A percentile compares a stretch with the other conserved stretches of the same genome.
Evolutionary conservation across 2,113 vertebrate species (phyloP).

Genomic region (Semicossyphus pulcher): DNA sequence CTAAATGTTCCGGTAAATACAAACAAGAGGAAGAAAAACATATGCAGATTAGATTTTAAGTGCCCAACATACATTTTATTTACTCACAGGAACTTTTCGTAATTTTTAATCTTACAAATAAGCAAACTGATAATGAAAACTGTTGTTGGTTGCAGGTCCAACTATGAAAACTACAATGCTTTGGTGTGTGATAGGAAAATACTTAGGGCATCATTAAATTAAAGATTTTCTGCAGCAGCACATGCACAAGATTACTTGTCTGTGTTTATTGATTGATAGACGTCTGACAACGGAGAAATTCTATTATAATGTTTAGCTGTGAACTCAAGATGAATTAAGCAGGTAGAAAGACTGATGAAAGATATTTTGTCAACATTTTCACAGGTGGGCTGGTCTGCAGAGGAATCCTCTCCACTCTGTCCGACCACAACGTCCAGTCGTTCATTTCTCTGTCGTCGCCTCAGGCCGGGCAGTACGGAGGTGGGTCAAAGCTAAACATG

Average conservation of each 20-base stretch:
- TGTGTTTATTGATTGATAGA: not conserved
- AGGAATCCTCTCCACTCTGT: slow-evolving; percentile 88
- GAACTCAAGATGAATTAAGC: not conserved
- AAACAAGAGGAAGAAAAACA: too few species aligned
- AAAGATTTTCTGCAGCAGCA: too few species aligned
- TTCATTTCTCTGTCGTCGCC: slow-evolving; percentile 93
- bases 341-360: not conserved
- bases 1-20: slow-evolving; percentile 4
- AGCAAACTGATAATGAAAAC: too few species aligned
- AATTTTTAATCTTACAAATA: too few species aligned
- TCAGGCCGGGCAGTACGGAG: slow-evolving; percentile 92
- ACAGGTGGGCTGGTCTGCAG: slow-evolving; percentile 91
- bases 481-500: slow-evolving; percentile 75
- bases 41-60: not conserved
- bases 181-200: too few species aligned
- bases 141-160: too few species aligned
- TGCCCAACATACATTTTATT: not conserved
- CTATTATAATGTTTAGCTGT: not conserved
- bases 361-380: not conserved
- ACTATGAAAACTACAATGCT: too few species aligned
- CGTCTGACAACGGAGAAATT: not conserved
- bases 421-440: slow-evolving; percentile 90
- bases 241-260: too few species aligned
- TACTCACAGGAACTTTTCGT: not conserved
- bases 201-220: too few species aligned